phyloP scores from a whole-genome alignment of 2,113 vertebrate species.

The Osmerus eperlanus region DNA sequence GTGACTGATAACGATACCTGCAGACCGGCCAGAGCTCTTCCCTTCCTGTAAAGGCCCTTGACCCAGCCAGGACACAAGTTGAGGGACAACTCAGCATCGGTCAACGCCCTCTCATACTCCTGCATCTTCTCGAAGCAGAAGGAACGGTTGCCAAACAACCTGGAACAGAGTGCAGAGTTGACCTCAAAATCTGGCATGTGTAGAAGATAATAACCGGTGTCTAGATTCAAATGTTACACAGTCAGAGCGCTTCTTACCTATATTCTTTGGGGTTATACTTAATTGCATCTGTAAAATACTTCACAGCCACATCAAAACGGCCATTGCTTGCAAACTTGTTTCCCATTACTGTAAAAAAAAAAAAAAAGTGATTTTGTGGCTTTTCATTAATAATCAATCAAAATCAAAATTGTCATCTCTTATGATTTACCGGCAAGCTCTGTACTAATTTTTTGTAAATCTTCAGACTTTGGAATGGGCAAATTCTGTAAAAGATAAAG shows the following conservation, averaged over 20 bases:
- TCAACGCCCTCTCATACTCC: constrained; percentile 66
- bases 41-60: constrained; percentile 78
- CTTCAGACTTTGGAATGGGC: constrained; percentile 20
- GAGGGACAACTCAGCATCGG: constrained; percentile 67
- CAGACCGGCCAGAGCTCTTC: constrained; percentile 76
- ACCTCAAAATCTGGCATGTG: background rate
- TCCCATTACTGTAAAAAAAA: constrained; percentile 56
- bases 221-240: background rate
- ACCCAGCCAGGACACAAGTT: constrained; percentile 72
- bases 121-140: constrained; percentile 79
- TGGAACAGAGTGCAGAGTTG: constrained; percentile 20
- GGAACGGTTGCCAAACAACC: constrained; percentile 82
- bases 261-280: constrained; percentile 77
- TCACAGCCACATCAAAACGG: constrained; percentile 62
- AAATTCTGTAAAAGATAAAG: constrained; percentile 33
- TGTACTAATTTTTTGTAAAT: constrained; percentile 56
- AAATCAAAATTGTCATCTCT: too few species aligned
- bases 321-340: constrained; percentile 68
- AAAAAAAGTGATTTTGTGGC: background rate
- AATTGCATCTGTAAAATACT: constrained; percentile 74
- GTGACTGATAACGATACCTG: constrained; percentile 62
- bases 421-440: constrained; percentile 47
- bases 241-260: constrained; percentile 58
- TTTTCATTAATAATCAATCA: background rate
- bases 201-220: background rate